Percentiles rank a stretch among this genome's conserved stretches.
These are phyloP conservation scores for Acridotheres tristis DNA, from an alignment of 2,797 vertebrate genomes.

Conservation along the genomic window DNA sequence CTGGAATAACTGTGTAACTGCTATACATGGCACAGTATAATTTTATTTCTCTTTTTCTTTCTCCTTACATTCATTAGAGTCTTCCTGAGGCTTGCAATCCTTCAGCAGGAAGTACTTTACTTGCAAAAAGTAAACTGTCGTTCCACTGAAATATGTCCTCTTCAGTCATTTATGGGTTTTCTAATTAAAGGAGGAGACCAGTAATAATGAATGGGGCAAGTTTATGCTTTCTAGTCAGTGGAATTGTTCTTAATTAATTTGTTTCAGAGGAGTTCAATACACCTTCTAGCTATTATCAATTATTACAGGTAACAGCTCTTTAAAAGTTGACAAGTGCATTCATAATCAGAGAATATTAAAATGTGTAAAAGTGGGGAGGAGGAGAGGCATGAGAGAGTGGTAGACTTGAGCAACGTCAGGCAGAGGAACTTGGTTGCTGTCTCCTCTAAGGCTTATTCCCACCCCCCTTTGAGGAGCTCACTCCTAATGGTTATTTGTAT, in stretches of 20 bases:
- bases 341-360: background rate
- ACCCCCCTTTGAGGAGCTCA: background rate
- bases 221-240: slow-evolving; percentile 22
- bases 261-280: slow-evolving; percentile 41
- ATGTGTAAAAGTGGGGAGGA: background rate
- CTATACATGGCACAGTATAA: background rate
- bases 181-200: background rate
- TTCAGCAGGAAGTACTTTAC: background rate
- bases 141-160: background rate
- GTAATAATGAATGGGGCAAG: background rate
- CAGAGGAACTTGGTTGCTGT: background rate
- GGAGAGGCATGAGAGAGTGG: background rate
- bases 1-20: background rate
- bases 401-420: background rate
- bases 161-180: background rate
- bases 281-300: background rate
- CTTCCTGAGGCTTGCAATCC: background rate
- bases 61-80: background rate
- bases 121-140: background rate
- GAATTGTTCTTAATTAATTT: slow-evolving; percentile 68
- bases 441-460: background rate
- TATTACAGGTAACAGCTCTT: slow-evolving; percentile 23
- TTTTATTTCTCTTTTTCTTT: background rate
- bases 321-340: slow-evolving; percentile 1
- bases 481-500: background rate